Base-by-base conservation (phyloP, 2,113 vertebrate species). In the Cebidichthys violaceus region DNA sequence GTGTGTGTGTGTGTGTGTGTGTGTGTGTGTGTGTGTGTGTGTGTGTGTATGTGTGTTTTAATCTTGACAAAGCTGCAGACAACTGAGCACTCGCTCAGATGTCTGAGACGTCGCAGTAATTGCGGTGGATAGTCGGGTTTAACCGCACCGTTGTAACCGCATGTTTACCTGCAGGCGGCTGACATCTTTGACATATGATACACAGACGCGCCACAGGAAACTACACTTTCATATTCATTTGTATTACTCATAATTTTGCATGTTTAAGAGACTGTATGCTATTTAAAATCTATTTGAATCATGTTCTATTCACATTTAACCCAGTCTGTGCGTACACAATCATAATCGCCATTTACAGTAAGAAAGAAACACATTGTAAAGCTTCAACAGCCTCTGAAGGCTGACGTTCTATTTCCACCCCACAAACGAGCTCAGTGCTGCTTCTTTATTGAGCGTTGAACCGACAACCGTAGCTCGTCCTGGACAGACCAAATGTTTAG, bases 121-220 rank as follows among this genome's bases (percentile, higher is more conserved):
- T 64, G 33, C 1, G 2, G 5, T 18, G 29, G 22, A 3, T 69
- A 20, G 41, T 71, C 47, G 10, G 35, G 31, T 35, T 68, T 35
- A 47, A 47, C 27, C 22, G 61, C 9, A 60, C 5, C 18, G 70
- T 55, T 60, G 31, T 64, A 50, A 52, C n/a, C 33, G 37, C 74
- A 78, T 74, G 82, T 88, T 82, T 74, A 82, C 70, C 65, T 78
- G 50, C 50, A 47, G 57, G n/a, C 62, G 54, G n/a, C 31, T 6
- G 10, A 29, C n/a, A 7, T 15, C 31, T 70, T 11, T 37, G 22
- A 77, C 17, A n/a, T 52, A 66, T 52, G 41, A 43, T 37, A 50
- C 54, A 43, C 41, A 6, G 37, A 57, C 20, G 20, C 50, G 61
- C 39, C 41, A 52, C 17, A 52, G 5, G 41, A 50, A 22, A 39